Evolutionary conservation across 2,113 vertebrate species (phyloP).

Genomic region (Mionectes macconnelli): DNA sequence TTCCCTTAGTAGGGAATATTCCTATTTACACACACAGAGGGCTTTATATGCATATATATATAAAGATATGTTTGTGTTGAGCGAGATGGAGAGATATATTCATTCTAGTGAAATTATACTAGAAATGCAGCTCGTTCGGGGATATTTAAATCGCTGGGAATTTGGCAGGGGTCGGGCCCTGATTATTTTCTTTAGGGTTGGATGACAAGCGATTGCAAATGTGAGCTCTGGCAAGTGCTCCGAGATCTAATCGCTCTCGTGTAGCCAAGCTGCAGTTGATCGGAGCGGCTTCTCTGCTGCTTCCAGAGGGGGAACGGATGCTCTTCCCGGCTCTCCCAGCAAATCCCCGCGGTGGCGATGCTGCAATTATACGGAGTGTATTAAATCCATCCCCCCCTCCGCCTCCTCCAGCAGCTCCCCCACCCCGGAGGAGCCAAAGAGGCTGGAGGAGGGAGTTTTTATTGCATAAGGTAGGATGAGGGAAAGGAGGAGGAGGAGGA

Average conservation of each 20-base stretch:
- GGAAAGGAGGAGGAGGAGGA: neutral
- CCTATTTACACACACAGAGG: constrained; percentile 14
- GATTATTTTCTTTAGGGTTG: constrained; percentile 32
- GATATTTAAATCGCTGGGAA: constrained; percentile 41
- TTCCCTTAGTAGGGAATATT: constrained; percentile 23
- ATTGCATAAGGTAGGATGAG: neutral
- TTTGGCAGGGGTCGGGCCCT: constrained; percentile 58
- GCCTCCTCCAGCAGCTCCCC: neutral
- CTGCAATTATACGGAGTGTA: neutral
- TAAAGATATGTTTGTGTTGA: constrained; percentile 33
- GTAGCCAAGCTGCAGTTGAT: neutral
- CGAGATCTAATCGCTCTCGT: neutral
- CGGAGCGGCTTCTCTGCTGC: neutral
- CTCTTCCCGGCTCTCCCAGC: neutral
- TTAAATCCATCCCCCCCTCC: neutral
- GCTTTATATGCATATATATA: neutral
- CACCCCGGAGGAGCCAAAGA: neutral
- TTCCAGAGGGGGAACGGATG: constrained; percentile 5
- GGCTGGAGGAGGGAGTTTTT: neutral
- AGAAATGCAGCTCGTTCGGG: constrained; percentile 28
- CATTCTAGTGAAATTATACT: constrained; percentile 37
- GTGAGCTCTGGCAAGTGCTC: constrained; percentile 44
- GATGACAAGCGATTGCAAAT: constrained; percentile 62
- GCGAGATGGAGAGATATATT: constrained; percentile 40
- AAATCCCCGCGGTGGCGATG: neutral